These are phyloP conservation scores for Ennomos erosarius DNA, from an alignment of 2,888 invertebrate species.

Conservation along the genomic window DNA sequence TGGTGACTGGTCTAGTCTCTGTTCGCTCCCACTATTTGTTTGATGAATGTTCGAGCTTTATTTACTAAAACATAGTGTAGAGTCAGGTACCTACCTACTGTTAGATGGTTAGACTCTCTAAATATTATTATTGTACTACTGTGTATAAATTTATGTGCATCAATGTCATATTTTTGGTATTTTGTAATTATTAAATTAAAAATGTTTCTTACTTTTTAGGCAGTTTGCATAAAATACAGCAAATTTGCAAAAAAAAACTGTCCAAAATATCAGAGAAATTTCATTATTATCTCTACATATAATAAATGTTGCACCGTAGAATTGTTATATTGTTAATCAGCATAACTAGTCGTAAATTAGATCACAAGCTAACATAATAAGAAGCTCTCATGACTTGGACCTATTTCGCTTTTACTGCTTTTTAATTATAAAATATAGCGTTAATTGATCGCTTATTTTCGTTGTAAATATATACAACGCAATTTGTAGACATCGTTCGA, in stretches of 20 bases:
- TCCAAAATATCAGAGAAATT: conserved; percentile 38
- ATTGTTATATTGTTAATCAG: conserved; percentile 2
- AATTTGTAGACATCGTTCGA: conserved; percentile 72
- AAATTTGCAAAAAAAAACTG: not conserved
- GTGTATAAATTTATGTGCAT: too few relatives aligned
- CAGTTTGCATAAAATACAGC: too few relatives aligned
- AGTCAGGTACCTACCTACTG: not conserved
- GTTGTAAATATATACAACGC: conserved; percentile 67
- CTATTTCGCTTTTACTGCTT: conserved; percentile 24
- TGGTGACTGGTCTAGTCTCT: conserved; percentile 17
- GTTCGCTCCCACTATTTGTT: conserved; percentile 6
- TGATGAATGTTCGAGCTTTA: not conserved
- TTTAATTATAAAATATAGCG: conserved; percentile 42
- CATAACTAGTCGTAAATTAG: not conserved
- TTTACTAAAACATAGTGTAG: conserved; percentile 4
- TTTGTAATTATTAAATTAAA: too few relatives aligned
- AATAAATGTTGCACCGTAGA: conserved; percentile 51
- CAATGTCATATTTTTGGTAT: too few relatives aligned
- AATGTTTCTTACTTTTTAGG: too few relatives aligned
- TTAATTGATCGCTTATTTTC: conserved; percentile 70
- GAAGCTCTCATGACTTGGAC: not conserved
- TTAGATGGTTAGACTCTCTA: not conserved
- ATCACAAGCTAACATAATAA: not conserved
- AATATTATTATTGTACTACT: too few relatives aligned
- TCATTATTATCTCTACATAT: conserved; percentile 47